Conservation (phyloP, 2,888 invertebrate species). For the Coecobrya sp. region DNA sequence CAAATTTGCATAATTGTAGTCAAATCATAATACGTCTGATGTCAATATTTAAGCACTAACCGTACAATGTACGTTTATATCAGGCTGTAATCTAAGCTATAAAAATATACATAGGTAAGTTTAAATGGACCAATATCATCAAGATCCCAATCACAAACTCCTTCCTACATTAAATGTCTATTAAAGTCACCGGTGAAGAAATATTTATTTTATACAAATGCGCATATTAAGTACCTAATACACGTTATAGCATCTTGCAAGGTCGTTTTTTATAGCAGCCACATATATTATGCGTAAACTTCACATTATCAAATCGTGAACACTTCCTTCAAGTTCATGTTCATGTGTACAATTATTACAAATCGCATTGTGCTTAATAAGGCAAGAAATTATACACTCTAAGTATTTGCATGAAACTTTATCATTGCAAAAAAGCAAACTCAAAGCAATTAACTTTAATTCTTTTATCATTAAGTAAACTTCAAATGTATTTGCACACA, state of each 20-base stretch:
- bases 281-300: background rate
- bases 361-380: background rate
- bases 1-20: too few species aligned
- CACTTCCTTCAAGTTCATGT: conserved; percentile 38
- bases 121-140: too few species aligned
- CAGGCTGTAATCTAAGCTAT: too few species aligned
- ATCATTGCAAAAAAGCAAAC: background rate
- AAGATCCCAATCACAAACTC: background rate
- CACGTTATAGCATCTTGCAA: background rate
- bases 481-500: too few species aligned
- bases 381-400: background rate
- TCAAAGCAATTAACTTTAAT: background rate
- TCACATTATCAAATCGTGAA: background rate
- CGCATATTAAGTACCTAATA: background rate
- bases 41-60: too few species aligned
- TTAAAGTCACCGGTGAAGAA: background rate
- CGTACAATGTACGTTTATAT: too few species aligned
- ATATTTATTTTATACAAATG: conserved; percentile 18
- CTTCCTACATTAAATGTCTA: background rate
- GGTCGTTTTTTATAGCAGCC: conserved; percentile 7
- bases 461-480: too few species aligned
- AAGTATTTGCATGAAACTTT: background rate
- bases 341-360: too few species aligned
- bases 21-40: too few species aligned
- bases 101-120: too few species aligned